These are phyloP conservation scores for Tragulus kanchil DNA, from an alignment of 2,113 vertebrate species.

Conservation along the genomic window DNA sequence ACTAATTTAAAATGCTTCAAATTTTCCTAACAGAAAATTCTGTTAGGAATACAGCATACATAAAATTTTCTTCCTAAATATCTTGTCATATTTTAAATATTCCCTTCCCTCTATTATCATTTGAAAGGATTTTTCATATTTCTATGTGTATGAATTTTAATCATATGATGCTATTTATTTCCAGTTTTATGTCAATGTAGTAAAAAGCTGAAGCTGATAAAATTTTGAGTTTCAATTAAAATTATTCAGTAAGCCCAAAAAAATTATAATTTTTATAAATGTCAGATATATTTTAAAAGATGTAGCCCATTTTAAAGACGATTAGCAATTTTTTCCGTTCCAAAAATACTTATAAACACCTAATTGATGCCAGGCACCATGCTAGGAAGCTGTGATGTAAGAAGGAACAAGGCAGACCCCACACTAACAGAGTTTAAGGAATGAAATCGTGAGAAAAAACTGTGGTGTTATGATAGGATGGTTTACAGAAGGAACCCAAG, in stretches of 20 bases:
- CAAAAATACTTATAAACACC: constrained; percentile 7
- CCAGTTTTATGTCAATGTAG: neutral
- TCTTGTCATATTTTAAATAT: constrained; percentile 25
- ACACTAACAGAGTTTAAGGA: neutral
- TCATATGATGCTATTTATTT: constrained; percentile 40
- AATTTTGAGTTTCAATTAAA: constrained; percentile 41
- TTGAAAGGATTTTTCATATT: constrained; percentile 53
- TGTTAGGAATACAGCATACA: constrained; percentile 12
- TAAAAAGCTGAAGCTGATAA: constrained; percentile 22
- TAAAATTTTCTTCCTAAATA: neutral
- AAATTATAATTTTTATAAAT: constrained; percentile 43
- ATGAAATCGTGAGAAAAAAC: neutral
- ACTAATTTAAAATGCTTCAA: constrained; percentile 23
- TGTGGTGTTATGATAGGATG: neutral
- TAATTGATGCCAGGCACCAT: neutral
- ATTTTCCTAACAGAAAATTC: constrained; percentile 10
- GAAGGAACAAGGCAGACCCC: neutral
- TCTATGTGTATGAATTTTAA: neutral
- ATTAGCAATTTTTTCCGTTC: neutral
- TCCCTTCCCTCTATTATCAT: constrained; percentile 1
- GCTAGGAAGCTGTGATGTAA: neutral
- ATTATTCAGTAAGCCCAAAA: constrained; percentile 42
- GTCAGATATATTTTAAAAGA: neutral
- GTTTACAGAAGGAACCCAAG: too few species aligned
- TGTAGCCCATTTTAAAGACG: constrained; percentile 12